Conservation (phyloP, 2,888 invertebrate genomes). For the Subacronicta megacephala region DNA sequence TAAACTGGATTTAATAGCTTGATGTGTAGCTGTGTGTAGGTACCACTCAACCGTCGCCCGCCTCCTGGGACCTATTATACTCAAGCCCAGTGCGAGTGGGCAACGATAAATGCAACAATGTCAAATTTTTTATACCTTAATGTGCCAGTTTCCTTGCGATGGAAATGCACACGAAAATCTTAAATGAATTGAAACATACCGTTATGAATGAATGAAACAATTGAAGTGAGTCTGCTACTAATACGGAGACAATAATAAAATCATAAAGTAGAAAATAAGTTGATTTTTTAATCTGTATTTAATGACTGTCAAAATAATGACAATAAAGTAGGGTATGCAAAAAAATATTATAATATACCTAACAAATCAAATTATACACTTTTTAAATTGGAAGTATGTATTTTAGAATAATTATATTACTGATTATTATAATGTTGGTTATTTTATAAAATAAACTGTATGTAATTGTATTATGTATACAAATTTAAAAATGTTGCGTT, state of each 20-base stretch:
- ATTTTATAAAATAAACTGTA: slow-evolving; percentile 26
- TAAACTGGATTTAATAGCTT: no score
- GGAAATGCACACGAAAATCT: background rate
- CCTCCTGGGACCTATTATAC: no score
- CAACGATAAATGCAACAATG: no score
- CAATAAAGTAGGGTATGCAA: slow-evolving; percentile 48
- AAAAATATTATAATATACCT: slow-evolving; percentile 15
- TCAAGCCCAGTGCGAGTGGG: no score
- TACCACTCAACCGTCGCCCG: no score
- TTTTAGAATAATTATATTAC: slow-evolving; percentile 28
- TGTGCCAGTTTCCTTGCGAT: no score
- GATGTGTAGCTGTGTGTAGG: no score
- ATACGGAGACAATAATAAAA: slow-evolving; percentile 6
- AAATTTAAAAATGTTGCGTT: slow-evolving; percentile 36
- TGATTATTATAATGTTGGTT: slow-evolving; percentile 41
- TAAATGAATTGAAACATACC: no score
- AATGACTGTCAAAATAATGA: slow-evolving; percentile 38
- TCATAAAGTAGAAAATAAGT: slow-evolving; percentile 4
- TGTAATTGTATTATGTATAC: slow-evolving; percentile 15
- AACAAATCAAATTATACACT: slow-evolving; percentile 23
- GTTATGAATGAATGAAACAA: no score
- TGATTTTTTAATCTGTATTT: slow-evolving; percentile 38
- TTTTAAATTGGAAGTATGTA: slow-evolving; percentile 33
- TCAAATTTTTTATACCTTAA: no score
- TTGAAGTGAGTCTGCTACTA: slow-evolving; percentile 3